These are phyloP conservation scores for Pelagia noctiluca DNA, from an alignment of 30 jellyfish, hydroid and myxozoan genomes.

Conservation along the genomic window DNA sequence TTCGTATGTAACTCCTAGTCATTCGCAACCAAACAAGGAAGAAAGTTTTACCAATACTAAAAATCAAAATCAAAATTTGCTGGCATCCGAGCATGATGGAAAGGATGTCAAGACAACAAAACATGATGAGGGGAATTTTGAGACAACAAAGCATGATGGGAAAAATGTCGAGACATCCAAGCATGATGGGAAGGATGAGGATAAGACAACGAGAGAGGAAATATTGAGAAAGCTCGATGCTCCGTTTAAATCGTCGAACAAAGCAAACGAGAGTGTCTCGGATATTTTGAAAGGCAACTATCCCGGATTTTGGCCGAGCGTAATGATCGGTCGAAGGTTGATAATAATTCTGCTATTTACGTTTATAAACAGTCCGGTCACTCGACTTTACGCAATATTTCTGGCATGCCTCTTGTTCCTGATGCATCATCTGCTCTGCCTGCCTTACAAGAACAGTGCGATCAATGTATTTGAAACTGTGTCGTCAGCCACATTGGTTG, in stretches of 20 bases:
- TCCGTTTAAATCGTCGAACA: slow-evolving; percentile 49
- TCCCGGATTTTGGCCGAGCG: slow-evolving; percentile 98
- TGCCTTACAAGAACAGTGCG: slow-evolving; percentile 71
- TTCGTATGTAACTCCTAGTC: too few relatives aligned
- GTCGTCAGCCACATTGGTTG: slow-evolving; percentile 71
- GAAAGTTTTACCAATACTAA: too few relatives aligned
- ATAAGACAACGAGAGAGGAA: slow-evolving; percentile 46
- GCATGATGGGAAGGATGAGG: slow-evolving; percentile 6
- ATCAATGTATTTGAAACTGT: slow-evolving; percentile 74
- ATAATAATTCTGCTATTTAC: slow-evolving; percentile 70
- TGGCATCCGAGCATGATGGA: too few relatives aligned
- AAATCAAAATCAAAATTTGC: too few relatives aligned
- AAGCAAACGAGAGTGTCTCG: background rate
- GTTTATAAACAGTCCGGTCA: slow-evolving; percentile 83
- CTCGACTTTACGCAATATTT: slow-evolving; percentile 74
- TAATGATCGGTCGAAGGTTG: slow-evolving; percentile 77
- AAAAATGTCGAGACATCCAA: too few relatives aligned
- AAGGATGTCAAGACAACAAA: too few relatives aligned
- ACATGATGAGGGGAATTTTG: too few relatives aligned
- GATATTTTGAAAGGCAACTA: slow-evolving; percentile 1
- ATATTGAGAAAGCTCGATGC: slow-evolving; percentile 74
- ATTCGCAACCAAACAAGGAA: background rate
- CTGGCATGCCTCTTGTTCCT: slow-evolving; percentile 79
- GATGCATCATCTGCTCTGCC: slow-evolving; percentile 77
- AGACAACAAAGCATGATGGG: too few relatives aligned